Evolutionary conservation across 2,888 invertebrate genomes (phyloP), one percentile per base, ranked within the genome.

Genomic region (Nymphalis c-album): DNA sequence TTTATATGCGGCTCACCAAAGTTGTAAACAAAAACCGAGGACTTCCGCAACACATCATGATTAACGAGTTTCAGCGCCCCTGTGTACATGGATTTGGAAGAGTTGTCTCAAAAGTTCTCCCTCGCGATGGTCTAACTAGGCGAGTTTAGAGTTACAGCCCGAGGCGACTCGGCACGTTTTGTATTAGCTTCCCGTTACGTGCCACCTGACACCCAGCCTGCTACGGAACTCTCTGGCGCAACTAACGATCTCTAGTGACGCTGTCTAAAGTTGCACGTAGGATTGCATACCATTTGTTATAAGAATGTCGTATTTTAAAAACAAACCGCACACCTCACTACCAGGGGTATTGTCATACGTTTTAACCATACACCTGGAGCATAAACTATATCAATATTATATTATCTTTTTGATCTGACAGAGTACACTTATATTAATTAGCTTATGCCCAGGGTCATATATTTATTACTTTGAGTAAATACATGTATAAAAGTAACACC

Each of bases 131-230:
- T 55, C 64, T 63, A 60, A 70, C 68, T 61, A 64, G 64, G 50
- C 47, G 62, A 68, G 64, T 64, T 62, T 65, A 53, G 68, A 71
- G 63, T 72, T 71, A 50, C 60, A 47, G 48, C 63, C 71, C 71
- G 71, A 70, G 73, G 78, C 75, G 75, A 80, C 76, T 79, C 70
- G 75, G 76, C 80, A 78, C 78, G 79, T 80, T 80, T 79, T 80
- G 75, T 80, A 80, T 83, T 79, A 80, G 67, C 71, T 72, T 80
- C 76, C 82, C 71, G 73, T 73, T 76, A 75, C 77, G 71, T 75
- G 75, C 71, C 79, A 80, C 81, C 80, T 80, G 81, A 80, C 79
- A 79, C 66, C 60, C 71, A 31, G 40, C n/a, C 68, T 60, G 45
- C 50, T 61, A 48, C 35, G 45, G 50, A 68, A 68, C 58, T 66